A percentile compares a stretch with the other conserved stretches of the same genome.
phyloP scores from a whole-genome alignment of 2,888 invertebrate genomes.

The Drosophila colorata region DNA sequence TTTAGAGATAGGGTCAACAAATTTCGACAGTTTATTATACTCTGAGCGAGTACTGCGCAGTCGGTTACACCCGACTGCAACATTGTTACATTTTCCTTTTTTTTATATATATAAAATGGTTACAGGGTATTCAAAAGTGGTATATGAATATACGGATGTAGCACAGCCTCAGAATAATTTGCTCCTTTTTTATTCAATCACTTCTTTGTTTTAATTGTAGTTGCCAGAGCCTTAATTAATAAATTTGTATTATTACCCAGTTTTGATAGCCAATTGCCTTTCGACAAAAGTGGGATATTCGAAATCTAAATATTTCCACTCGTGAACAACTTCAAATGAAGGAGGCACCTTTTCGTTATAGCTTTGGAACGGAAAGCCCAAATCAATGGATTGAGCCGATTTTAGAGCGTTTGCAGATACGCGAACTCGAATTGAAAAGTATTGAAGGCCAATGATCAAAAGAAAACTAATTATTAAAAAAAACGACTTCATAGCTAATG shows the following conservation, averaged over 20 bases:
- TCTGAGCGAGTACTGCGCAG: too few relatives aligned
- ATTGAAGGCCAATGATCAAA: conserved; percentile 51
- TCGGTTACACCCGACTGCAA: too few relatives aligned
- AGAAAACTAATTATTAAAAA: conserved; percentile 29
- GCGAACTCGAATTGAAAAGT: conserved; percentile 25
- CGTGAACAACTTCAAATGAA: conserved; percentile 87
- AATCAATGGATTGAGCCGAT: conserved; percentile 12
- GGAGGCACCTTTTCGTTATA: background rate
- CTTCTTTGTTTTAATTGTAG: too few relatives aligned
- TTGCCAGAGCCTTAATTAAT: background rate
- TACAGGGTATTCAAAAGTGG: too few relatives aligned
- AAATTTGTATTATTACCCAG: conserved; percentile 84
- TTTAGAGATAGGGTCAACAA: too few relatives aligned
- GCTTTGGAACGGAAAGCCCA: conserved; percentile 13
- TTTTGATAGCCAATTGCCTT: conserved; percentile 87
- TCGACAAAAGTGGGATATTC: conserved; percentile 88
- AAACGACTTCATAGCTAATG: conserved; percentile 36
- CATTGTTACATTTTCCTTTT: too few relatives aligned
- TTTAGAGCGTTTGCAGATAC: conserved; percentile 16
- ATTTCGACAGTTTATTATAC: too few relatives aligned
- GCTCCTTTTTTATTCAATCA: too few relatives aligned
- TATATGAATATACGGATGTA: too few relatives aligned
- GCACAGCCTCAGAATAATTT: too few relatives aligned
- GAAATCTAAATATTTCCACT: conserved; percentile 92
- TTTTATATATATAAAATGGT: too few relatives aligned